Evolutionary conservation across 2,113 vertebrate genomes (phyloP).

Genomic region (Chaetodon auriga): DNA sequence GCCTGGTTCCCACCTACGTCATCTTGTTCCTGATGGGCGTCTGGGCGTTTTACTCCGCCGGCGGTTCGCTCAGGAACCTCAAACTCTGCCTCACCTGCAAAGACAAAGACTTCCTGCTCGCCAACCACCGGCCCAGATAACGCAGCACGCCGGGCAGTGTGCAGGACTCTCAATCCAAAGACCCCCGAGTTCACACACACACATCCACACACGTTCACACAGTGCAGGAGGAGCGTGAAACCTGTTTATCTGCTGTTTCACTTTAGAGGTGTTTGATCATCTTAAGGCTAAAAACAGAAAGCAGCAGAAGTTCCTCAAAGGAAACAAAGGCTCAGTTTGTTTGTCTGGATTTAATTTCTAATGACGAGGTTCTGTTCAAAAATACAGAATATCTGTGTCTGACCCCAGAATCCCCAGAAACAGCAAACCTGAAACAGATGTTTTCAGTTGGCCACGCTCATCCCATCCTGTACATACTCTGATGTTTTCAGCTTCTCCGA

Average conservation of each 20-base stretch:
- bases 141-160: constrained; percentile 35
- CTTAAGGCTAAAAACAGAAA: constrained; percentile 5
- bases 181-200: constrained; percentile 36
- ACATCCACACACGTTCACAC: constrained; percentile 22
- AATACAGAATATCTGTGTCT: not conserved
- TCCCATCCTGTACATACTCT: constrained; percentile 21
- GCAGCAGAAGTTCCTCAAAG: not conserved
- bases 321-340: constrained; percentile 10
- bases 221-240: not conserved
- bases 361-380: not conserved
- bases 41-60: constrained; percentile 86
- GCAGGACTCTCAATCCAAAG: constrained; percentile 62
- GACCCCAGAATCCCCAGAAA: not conserved
- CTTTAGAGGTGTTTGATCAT: constrained; percentile 1
- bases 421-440: not conserved
- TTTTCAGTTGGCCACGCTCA: not conserved
- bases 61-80: constrained; percentile 87
- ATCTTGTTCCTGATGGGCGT: constrained; percentile 81
- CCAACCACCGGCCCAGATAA: constrained; percentile 87
- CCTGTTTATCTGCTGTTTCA: constrained; percentile 36
- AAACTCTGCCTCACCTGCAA: constrained; percentile 87
- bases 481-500: not conserved
- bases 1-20: constrained; percentile 82
- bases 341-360: not conserved
- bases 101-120: constrained; percentile 88